Evolutionary conservation across 2,888 invertebrate species (phyloP).

Genomic region (Panorpa germanica): DNA sequence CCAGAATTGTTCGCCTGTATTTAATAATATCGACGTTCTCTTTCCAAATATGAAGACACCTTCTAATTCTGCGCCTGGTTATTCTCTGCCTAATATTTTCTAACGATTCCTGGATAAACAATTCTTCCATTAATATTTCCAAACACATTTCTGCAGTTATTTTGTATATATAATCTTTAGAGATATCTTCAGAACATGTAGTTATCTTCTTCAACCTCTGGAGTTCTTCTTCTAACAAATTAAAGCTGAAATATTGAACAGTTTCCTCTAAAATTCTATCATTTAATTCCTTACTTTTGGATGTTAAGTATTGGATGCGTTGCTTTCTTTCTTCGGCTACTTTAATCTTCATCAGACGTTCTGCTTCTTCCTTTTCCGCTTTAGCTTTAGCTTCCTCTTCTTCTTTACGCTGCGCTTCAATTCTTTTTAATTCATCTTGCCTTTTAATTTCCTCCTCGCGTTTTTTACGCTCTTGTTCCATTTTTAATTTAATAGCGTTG

Average conservation of each 20-base stretch:
- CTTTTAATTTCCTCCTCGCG: constrained; percentile 1
- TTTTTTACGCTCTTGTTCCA: constrained; percentile 6
- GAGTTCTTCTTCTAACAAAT: constrained; percentile 2
- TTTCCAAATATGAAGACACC: constrained; percentile 28
- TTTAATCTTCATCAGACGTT: constrained; percentile 16
- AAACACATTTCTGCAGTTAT: too few relatives aligned
- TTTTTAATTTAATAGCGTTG: constrained; percentile 5
- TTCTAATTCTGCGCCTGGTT: constrained; percentile 19
- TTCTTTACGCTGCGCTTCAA: constrained; percentile 4
- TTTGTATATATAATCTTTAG: too few relatives aligned
- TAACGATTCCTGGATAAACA: constrained; percentile 20
- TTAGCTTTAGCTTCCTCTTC: constrained; percentile 14
- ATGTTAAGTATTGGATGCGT: constrained; percentile 15
- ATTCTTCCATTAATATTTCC: too few relatives aligned
- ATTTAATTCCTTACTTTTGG: constrained; percentile 16
- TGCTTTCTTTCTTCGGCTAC: constrained; percentile 15
- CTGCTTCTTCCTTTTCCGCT: constrained; percentile 14
- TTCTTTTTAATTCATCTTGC: constrained; percentile 3
- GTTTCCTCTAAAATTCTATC: constrained; percentile 19
- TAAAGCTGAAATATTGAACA: background rate
- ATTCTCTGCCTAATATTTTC: constrained; percentile 21
- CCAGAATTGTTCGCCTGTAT: constrained; percentile 28
- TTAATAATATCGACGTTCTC: constrained; percentile 21
- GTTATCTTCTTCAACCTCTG: constrained; percentile 1
- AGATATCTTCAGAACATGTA: background rate